phyloP scores from a whole-genome alignment of 37 sponge, comb jelly and placozoan genomes.

The Ianthella basta region DNA sequence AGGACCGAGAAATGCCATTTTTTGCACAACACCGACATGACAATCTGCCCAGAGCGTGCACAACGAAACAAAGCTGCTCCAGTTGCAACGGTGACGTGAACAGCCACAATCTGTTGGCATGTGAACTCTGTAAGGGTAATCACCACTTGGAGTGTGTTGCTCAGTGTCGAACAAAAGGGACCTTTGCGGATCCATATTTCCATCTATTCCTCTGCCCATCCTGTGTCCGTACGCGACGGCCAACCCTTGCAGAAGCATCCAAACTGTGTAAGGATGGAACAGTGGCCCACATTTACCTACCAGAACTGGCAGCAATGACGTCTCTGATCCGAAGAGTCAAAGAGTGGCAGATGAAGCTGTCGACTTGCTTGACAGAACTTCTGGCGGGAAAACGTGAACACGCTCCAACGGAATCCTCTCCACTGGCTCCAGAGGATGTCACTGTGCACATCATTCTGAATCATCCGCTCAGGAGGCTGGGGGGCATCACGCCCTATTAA shows the following conservation, averaged over 20 bases:
- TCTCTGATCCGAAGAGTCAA: constrained; percentile 79
- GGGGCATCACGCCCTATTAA: no score
- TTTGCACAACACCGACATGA: constrained; percentile 5
- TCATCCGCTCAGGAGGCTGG: no score
- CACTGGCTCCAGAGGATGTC: no score
- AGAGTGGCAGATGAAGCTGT: constrained; percentile 84
- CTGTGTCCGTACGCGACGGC: constrained; percentile 78
- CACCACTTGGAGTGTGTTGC: constrained; percentile 83
- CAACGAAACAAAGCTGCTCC: neutral
- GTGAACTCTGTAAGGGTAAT: constrained; percentile 90
- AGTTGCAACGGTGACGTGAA: neutral
- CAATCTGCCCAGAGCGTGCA: neutral
- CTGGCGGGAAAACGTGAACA: neutral
- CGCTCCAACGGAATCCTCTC: neutral
- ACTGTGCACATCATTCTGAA: no score
- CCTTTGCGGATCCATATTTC: constrained; percentile 44
- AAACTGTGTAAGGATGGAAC: constrained; percentile 56
- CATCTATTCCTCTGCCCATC: constrained; percentile 70
- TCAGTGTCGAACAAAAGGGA: constrained; percentile 37
- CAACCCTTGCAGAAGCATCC: constrained; percentile 52
- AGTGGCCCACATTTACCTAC: constrained; percentile 65
- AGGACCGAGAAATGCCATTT: constrained; percentile 20
- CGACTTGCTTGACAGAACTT: constrained; percentile 54
- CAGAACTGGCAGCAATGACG: constrained; percentile 83
- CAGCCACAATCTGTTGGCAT: constrained; percentile 66